Evolutionary conservation across 2,797 vertebrate genomes (phyloP).

Genomic region (Premnoplex brunnescens): DNA sequence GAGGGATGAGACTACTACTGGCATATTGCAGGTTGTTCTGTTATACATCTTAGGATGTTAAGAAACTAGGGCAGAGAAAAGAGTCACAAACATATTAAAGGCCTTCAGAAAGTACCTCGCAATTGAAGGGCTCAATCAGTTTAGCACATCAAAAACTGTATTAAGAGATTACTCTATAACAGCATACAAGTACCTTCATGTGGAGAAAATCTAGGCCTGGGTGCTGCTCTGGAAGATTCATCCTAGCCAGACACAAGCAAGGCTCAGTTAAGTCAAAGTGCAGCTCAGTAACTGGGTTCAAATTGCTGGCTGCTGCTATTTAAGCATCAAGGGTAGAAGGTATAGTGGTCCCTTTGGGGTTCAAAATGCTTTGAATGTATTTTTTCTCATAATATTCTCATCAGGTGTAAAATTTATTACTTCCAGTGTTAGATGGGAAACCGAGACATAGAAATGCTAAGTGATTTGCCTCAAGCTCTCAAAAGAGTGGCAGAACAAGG

Average conservation of each 20-base stretch:
- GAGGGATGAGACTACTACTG: neutral
- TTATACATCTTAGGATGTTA: neutral
- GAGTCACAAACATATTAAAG: neutral
- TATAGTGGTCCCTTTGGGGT: neutral
- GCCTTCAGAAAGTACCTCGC: neutral
- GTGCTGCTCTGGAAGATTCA: neutral
- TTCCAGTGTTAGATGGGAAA: neutral
- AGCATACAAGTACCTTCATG: neutral
- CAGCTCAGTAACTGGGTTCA: neutral
- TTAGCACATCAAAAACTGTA: conserved; percentile 6
- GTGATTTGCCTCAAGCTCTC: neutral
- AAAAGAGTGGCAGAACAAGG: neutral
- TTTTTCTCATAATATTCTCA: neutral
- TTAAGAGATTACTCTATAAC: neutral
- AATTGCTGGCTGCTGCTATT: neutral
- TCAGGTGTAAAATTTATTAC: neutral
- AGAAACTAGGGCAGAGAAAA: neutral
- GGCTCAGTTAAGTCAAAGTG: neutral
- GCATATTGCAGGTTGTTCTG: neutral
- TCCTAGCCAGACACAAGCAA: neutral
- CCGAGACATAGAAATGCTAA: neutral
- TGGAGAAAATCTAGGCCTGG: neutral
- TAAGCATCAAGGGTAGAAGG: neutral
- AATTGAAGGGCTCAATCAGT: neutral
- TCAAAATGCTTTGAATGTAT: neutral